Base-by-base conservation (phyloP, 37 sponge, comb jelly and placozoan species). In the Bolinopsis microptera region DNA sequence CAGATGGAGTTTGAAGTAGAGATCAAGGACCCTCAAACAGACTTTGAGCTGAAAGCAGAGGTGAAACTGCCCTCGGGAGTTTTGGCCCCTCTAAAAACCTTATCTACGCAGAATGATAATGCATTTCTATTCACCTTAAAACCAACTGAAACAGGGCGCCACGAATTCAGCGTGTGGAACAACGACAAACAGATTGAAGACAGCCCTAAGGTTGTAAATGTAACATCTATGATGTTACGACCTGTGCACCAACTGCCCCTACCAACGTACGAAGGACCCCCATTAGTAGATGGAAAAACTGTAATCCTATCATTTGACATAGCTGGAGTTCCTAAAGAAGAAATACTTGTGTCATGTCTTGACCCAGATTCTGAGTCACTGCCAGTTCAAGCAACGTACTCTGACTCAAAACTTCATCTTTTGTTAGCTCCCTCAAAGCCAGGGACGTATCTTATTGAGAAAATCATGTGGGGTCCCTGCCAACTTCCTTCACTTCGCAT, bases 211-310 rank as follows among this genome's bases (percentile, higher is more conserved):
- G 26, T 34, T 24, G 90, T 86, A 2, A 5, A 86, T 23, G 39
- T 86, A 38, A 33, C 90, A 41, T 13, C 61, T 9, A 3, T 86
- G 48, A 38, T 39, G 90, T 48, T 48, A 13, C 61, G 13, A 48
- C 61, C 61, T 48, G 35, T 41, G 36, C 3, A 40, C n/a, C 90
- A 41, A 40, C 90, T 38, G 31, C 25, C 75, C 26, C 35, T 77
- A 9, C 90, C 41, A 38, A 86, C 3, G 3, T 41, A 86, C 39
- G 48, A 86, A 86, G 90, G 61, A 40, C 90, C 90, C 39, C 90
- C 61, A 5, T 0, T 3, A 24, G 90, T 86, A 1, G 36, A 86
- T 27, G 61, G 61, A 5, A 86, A 41, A 8, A 40, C 1, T 24
- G 35, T 86, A 9, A 28, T 26, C 26, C 32, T 86, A 9, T 40